A percentile compares a stretch with the other conserved stretches of the same genome.
Evolutionary conservation across 2,888 invertebrate species (phyloP).

Genomic region (Xestia xanthographa): DNA sequence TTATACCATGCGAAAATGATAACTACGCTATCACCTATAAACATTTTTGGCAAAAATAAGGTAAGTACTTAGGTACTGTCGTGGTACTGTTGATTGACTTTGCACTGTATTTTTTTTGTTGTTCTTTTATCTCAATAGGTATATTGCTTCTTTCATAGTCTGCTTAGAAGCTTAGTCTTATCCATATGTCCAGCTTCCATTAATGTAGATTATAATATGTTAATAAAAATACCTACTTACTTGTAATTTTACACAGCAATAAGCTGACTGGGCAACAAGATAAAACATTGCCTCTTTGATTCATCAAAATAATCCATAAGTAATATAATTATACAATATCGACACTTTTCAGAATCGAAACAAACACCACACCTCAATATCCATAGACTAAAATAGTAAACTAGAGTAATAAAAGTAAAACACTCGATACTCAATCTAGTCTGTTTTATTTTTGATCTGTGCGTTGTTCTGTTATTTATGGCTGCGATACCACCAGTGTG

Average conservation of each 20-base stretch:
- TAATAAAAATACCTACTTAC: no score
- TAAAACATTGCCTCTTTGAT: neutral
- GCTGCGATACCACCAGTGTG: constrained; percentile 43
- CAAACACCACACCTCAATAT: neutral
- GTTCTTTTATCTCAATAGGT: neutral
- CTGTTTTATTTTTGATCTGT: constrained; percentile 63
- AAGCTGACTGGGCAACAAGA: neutral
- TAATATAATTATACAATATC: neutral
- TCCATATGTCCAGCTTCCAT: neutral
- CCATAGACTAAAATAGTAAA: constrained; percentile 39
- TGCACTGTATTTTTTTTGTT: neutral
- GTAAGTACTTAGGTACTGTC: no score
- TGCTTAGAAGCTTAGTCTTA: neutral
- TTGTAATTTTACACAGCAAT: neutral
- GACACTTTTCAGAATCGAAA: neutral
- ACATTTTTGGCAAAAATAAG: no score
- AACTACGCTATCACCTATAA: no score
- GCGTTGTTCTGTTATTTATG: constrained; percentile 67
- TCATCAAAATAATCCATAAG: neutral
- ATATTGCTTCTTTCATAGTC: no score
- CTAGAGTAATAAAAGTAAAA: constrained; percentile 56
- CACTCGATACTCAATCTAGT: constrained; percentile 38
- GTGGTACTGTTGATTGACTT: no score
- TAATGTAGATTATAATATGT: no score
- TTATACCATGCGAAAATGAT: no score